These are phyloP conservation scores for Heteromurus nitidus DNA, from an alignment of 2,888 invertebrate species.

Conservation along the genomic window DNA sequence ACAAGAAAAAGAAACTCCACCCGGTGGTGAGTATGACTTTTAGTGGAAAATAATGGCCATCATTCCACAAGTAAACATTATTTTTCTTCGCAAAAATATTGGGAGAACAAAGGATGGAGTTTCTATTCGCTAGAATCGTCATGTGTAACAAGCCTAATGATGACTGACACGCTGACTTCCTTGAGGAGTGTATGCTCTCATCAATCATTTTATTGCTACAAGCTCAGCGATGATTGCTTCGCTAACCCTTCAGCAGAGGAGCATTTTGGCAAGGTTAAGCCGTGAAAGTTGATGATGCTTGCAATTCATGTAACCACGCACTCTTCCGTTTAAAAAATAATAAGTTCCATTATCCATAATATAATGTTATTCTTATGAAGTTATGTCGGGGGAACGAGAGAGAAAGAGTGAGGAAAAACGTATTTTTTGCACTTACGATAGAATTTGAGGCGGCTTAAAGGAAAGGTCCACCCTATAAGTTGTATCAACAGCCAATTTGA, in stretches of 20 bases:
- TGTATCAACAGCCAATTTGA: slow-evolving; percentile 76
- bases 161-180: slow-evolving; percentile 46
- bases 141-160: slow-evolving; percentile 42
- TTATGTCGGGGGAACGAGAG: slow-evolving; percentile 63
- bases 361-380: neutral
- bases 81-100: neutral
- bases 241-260: too few relatives aligned
- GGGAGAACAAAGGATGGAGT: neutral
- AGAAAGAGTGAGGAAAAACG: slow-evolving; percentile 4
- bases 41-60: slow-evolving; percentile 11
- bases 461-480: slow-evolving; percentile 78
- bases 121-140: slow-evolving; percentile 27
- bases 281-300: slow-evolving; percentile 8
- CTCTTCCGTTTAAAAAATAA: neutral
- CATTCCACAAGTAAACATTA: slow-evolving; percentile 19
- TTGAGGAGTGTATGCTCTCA: slow-evolving; percentile 10
- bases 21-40: neutral
- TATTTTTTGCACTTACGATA: slow-evolving; percentile 77
- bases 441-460: slow-evolving; percentile 78
- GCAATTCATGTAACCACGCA: too few relatives aligned
- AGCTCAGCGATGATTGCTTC: too few relatives aligned
- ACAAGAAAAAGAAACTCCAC: too few relatives aligned
- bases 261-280: neutral
- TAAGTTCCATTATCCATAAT: neutral
- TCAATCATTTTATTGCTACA: slow-evolving; percentile 46